Evolutionary conservation across 2,888 invertebrate species (phyloP), one percentile per base, ranked within the genome.

Genomic region (Dichetophora obliterata): DNA sequence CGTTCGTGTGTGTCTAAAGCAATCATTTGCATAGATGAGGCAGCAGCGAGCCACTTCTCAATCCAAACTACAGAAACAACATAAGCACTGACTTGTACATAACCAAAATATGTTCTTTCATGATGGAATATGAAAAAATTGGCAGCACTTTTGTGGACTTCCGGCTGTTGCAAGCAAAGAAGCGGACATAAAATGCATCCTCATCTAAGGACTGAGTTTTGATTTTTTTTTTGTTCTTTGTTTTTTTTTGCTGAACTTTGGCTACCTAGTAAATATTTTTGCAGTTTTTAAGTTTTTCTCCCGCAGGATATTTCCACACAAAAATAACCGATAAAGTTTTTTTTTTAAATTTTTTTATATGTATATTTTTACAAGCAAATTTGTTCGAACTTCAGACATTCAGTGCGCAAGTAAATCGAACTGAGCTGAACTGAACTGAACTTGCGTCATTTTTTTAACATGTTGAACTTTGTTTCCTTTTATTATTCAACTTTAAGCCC

Each of bases 1-100:
- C 71, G 71, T 59, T 71, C 57, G 43, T 43, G 59, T 59, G 59
- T 71, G 59, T 57, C 37, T 71, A 71, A 71, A 24, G 37, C 11
- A 71, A 71, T 71, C 57, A 71, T 71, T 71, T 71, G 59, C 71
- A 59, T 59, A 43, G 59, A 22, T 43, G 5, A 22, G 54, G 57
- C 19, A 16, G 22, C 22, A 59, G 43, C 11, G 5, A 14, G 43
- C 37, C 37, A 43, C 11, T 43, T 6, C 43, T 14, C 43, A 43
- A 14, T 43, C 43, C 43, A 43, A 2, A 14, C 43, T 11, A 43
- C 43, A 11, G 14, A 11, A 22, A 59, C 57, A 59, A 22, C 57
- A 57, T 2, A 5, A 57, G 16, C 57, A 54, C 4, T 22, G 8
- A 54, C 54, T 6, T 19, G 19, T 24, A 27, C n/a, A 54, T 54